Conservation (phyloP, 2,797 vertebrate genomes). For the Acanthopagrus latus region DNA sequence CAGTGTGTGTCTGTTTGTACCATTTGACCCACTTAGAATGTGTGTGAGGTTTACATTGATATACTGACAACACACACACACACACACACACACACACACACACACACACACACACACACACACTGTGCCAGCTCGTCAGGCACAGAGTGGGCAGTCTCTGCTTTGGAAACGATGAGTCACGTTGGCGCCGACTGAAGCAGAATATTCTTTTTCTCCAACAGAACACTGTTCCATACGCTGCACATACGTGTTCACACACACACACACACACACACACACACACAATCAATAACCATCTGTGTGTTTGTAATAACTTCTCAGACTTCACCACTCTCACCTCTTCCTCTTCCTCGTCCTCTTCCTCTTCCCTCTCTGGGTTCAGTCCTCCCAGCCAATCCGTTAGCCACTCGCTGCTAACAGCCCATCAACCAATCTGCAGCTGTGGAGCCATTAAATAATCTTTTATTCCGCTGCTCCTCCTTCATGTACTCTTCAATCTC, state of each 20-base stretch:
- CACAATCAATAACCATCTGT: conserved; percentile 29
- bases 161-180: conserved; percentile 71
- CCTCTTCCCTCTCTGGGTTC: background rate
- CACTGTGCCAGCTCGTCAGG: conserved; percentile 29
- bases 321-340: conserved; percentile 10
- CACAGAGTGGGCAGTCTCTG: conserved; percentile 56
- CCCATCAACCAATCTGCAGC: conserved; percentile 31
- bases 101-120: conserved; percentile 11
- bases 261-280: background rate
- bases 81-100: conserved; percentile 11
- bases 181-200: conserved; percentile 41
- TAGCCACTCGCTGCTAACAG: conserved; percentile 32
- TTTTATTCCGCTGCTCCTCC: conserved; percentile 50
- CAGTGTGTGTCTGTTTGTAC: conserved; percentile 22
- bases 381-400: conserved; percentile 26
- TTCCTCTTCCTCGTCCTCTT: too few relatives aligned
- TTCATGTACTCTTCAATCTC: conserved; percentile 39
- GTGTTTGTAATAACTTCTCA: background rate
- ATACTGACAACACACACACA: background rate
- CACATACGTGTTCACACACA: background rate
- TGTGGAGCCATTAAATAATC: conserved; percentile 40
- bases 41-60: conserved; percentile 23
- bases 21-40: conserved; percentile 31
- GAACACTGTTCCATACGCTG: background rate
- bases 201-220: conserved; percentile 20